phyloP scores from a whole-genome alignment of 35 echinoderm and acorn worm genomes.

The Lytechinus pictus region DNA sequence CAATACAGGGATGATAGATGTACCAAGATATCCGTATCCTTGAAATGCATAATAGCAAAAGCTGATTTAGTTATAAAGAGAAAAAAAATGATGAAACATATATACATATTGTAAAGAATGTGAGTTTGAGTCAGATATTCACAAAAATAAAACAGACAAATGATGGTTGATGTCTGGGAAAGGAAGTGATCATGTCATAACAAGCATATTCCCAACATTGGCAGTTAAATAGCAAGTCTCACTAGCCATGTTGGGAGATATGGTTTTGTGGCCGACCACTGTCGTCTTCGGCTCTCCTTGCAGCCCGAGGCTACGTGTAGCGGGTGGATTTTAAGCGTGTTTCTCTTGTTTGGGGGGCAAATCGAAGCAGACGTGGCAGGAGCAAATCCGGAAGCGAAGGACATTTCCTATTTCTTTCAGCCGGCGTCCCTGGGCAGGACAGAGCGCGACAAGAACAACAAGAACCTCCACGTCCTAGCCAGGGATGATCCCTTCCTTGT shows the following conservation, averaged over 20 bases:
- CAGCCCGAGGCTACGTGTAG: neutral
- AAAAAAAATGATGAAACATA: neutral
- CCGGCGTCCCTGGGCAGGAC: neutral
- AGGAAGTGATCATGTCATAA: neutral
- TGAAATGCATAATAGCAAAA: neutral
- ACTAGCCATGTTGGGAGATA: neutral
- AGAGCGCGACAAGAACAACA: slow-evolving; percentile 22
- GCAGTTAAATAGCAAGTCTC: neutral
- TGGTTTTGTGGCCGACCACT: neutral
- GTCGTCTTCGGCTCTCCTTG: neutral
- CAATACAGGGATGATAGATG: neutral
- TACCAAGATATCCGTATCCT: too few relatives aligned
- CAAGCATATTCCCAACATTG: neutral
- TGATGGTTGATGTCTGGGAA: neutral
- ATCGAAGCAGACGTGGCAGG: slow-evolving; percentile 30
- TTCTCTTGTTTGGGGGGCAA: slow-evolving; percentile 28
- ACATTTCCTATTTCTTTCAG: slow-evolving; percentile 22
- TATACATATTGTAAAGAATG: neutral
- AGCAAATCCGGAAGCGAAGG: slow-evolving; percentile 30
- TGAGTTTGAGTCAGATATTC: too few relatives aligned
- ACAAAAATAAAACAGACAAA: neutral
- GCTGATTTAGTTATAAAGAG: neutral
- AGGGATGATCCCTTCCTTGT: neutral
- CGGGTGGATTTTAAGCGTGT: slow-evolving; percentile 30
- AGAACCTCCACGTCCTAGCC: neutral